Percentiles rank a stretch among this genome's conserved stretches.
Evolutionary conservation across 2,797 vertebrate genomes (phyloP).

Genomic region (Hydrolagus colliei): DNA sequence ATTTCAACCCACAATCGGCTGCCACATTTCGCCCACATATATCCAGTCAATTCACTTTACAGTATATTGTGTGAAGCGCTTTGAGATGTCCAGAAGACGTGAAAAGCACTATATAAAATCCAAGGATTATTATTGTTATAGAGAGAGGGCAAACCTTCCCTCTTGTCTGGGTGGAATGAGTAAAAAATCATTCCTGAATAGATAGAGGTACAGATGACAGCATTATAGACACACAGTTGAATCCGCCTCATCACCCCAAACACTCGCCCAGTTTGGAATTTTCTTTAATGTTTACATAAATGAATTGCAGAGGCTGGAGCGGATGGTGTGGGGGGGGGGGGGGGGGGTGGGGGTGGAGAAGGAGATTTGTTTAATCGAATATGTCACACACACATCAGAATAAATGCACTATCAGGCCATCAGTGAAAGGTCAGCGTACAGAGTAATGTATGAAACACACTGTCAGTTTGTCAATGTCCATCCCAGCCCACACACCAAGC

Average conservation of each 20-base stretch:
- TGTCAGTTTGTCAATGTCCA: constrained; percentile 25
- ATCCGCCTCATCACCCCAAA: background rate
- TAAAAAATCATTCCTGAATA: background rate
- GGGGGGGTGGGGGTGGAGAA: background rate
- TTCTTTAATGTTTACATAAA: background rate
- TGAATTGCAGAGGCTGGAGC: background rate
- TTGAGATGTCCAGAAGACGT: no score
- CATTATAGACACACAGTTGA: background rate
- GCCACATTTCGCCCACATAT: no score
- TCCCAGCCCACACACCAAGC: background rate
- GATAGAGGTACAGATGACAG: background rate
- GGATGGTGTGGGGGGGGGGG: background rate
- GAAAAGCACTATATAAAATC: no score
- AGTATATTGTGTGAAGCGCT: no score
- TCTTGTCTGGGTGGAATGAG: background rate
- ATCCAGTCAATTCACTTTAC: no score
- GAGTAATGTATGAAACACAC: constrained; percentile 1
- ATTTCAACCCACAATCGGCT: no score
- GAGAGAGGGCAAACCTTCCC: background rate
- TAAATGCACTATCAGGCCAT: background rate
- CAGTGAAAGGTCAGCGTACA: constrained; percentile 11
- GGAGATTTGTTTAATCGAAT: background rate
- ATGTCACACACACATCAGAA: background rate
- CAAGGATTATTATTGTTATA: no score
- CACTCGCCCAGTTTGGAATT: background rate